A percentile compares a stretch with the other conserved stretches of the same genome.
These are phyloP conservation scores for Suricata suricatta DNA, from an alignment of 2,113 vertebrate species.

Conservation along the genomic window DNA sequence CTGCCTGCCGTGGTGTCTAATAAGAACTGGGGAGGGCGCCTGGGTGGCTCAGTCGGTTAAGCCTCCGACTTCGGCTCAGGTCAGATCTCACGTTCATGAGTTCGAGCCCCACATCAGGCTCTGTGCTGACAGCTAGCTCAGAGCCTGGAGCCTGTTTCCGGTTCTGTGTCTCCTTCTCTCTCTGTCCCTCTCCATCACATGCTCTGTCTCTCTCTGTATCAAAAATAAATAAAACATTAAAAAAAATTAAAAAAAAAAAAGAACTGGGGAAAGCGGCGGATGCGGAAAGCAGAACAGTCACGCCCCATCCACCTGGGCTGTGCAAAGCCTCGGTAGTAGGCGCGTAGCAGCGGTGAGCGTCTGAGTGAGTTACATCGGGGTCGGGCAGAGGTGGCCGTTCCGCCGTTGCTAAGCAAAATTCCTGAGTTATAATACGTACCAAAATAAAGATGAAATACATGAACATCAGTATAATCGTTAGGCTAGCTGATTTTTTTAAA, in stretches of 20 bases:
- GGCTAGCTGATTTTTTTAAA: background rate
- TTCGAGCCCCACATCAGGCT: no score
- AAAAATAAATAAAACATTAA: no score
- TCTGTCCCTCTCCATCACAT: no score
- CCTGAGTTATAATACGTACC: background rate
- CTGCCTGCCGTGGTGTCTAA: background rate
- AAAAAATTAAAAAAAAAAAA: no score
- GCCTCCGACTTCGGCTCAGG: no score
- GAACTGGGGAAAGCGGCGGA: background rate
- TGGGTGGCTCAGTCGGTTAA: no score
- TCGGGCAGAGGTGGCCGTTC: background rate
- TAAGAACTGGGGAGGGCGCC: background rate
- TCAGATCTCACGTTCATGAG: no score
- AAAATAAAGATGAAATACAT: background rate
- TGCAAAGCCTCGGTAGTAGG: background rate
- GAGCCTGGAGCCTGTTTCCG: no score
- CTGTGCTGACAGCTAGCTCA: no score
- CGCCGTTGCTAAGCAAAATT: background rate
- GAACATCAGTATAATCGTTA: background rate
- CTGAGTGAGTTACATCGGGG: background rate
- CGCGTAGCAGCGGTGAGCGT: background rate
- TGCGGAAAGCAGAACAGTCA: background rate
- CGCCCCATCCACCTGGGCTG: no score
- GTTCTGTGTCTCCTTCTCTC: no score
- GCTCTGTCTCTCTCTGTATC: no score